Evolutionary conservation across 2,888 invertebrate species (phyloP), one percentile per base, ranked within the genome.

Genomic region (Saturnia pavonia): DNA sequence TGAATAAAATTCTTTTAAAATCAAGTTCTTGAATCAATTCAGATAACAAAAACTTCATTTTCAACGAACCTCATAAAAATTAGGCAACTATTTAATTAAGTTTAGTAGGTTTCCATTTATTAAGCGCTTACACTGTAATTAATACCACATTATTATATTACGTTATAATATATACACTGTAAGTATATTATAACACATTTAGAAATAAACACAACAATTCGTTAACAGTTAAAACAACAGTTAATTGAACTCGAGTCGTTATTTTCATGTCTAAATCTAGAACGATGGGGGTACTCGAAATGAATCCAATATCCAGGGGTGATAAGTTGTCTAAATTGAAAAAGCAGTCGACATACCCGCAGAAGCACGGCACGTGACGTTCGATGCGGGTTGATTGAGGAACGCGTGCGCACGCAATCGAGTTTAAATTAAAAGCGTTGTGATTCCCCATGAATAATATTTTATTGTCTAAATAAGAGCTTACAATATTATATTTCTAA

Each of bases 231-330:
- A 74, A 73, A 67, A 73, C 65, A 78, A 78, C 80, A 73, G 80
- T 77, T 77, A 74, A 74, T 71, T 70, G 57, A 72, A 72, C 69
- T 74, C 75, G 75, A 82, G 84, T 81, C 75, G 78, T 73, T 75
- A 77, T 74, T 80, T 79, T 79, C 85, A 84, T 88, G 89, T 90
- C 90, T 89, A 88, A 89, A 91, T 90, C 82, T 87, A 88, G 87
- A 84, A 80, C 85, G 80, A 92, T 92, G 84, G 78, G 91, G 91
- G 91, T 86, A 87, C 84, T 85, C 74, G 77, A 75, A 86, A 87
- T 83, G 79, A 78, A 77, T 80, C 34, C 69, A 76, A 74, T 74
- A 81, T 77, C 77, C 27, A 79, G 84, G 89, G 88, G 83, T 89
- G 91, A 91, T 88, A 89, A 85, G 71, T 72, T 75, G 74, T 71